phyloP scores from a whole-genome alignment of 2,797 vertebrate genomes.

The Syncerus caffer region DNA sequence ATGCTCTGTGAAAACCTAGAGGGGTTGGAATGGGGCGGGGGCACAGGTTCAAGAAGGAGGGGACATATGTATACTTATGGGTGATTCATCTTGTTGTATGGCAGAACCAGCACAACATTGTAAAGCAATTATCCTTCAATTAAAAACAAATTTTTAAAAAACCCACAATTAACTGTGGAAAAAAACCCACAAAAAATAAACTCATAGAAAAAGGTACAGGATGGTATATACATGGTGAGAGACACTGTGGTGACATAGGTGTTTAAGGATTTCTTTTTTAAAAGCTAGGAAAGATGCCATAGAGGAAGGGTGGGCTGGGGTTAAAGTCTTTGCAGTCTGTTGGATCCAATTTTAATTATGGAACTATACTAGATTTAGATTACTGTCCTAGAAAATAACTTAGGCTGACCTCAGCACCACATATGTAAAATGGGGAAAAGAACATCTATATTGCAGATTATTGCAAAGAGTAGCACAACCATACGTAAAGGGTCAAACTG shows the following conservation, averaged over 20 bases:
- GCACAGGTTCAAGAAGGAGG: background rate
- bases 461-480: background rate
- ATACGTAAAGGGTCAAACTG: background rate
- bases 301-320: background rate
- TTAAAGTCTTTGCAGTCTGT: background rate
- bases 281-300: background rate
- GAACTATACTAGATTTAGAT: conserved; percentile 6
- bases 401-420: background rate
- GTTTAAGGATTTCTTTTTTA: conserved; percentile 39
- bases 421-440: background rate
- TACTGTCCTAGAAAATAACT: conserved; percentile 24
- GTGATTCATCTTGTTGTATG: background rate
- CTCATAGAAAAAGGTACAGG: background rate
- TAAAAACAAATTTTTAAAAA: background rate
- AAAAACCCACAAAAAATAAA: background rate
- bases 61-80: background rate
- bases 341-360: background rate
- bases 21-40: background rate
- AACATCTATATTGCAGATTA: background rate
- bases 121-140: background rate
- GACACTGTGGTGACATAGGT: background rate
- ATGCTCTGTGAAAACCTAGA: background rate
- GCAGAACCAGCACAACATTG: background rate
- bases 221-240: background rate
- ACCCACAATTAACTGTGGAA: too few relatives aligned